A percentile compares a stretch with the other conserved stretches of the same genome.
These are phyloP conservation scores for Megaceryle alcyon DNA, from an alignment of 2,797 vertebrate species.

Conservation along the genomic window DNA sequence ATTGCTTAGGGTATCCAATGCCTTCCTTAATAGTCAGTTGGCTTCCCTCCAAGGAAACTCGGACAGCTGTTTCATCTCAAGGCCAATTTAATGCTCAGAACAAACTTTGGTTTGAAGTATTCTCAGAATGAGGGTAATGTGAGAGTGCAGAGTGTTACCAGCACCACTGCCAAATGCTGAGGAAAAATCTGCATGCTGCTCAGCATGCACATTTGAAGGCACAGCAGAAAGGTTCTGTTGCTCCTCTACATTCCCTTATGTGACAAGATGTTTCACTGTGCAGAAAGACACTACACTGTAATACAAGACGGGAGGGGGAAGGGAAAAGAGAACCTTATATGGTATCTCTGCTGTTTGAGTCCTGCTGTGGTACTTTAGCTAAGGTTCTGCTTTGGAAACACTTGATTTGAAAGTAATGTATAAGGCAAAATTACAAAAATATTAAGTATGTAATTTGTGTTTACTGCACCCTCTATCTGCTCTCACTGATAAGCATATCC, in stretches of 20 bases:
- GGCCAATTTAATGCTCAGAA: slow-evolving; percentile 36
- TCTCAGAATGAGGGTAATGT: background rate
- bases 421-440: background rate
- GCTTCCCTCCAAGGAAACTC: slow-evolving; percentile 40
- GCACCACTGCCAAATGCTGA: background rate
- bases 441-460: background rate
- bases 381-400: background rate
- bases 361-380: background rate
- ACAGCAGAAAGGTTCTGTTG: background rate
- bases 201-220: rapidly evolving
- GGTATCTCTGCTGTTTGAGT: background rate
- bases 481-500: background rate
- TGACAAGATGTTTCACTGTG: background rate
- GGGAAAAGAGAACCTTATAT: background rate
- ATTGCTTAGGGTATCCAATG: background rate
- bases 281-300: background rate
- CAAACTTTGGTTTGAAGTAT: background rate
- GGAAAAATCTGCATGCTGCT: background rate
- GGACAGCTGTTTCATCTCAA: slow-evolving; percentile 39
- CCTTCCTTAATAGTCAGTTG: background rate
- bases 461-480: background rate
- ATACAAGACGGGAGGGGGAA: background rate
- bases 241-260: background rate
- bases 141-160: background rate
- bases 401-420: background rate